Conservation (phyloP, 2,797 vertebrate genomes). For the Cirrhinus molitorella region DNA sequence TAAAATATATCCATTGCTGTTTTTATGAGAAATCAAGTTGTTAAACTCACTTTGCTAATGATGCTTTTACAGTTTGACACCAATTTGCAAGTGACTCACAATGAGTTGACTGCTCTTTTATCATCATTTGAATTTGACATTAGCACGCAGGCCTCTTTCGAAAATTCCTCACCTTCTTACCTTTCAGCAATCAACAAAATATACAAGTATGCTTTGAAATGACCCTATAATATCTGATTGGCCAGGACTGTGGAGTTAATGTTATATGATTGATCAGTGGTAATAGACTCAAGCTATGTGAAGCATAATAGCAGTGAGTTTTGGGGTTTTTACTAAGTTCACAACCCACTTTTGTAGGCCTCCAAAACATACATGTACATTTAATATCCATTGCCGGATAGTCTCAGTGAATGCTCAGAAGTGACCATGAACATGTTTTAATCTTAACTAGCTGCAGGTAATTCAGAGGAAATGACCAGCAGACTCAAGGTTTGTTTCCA, state of each 20-base stretch:
- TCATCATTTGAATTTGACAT: neutral
- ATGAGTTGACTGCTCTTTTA: neutral
- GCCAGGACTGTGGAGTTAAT: neutral
- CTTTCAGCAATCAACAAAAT: conserved; percentile 6
- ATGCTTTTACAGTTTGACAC: conserved; percentile 14
- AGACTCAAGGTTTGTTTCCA: conserved; percentile 55
- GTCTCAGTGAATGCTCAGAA: neutral
- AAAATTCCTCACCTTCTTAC: conserved; percentile 20
- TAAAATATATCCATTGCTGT: neutral
- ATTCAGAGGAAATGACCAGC: conserved; percentile 52
- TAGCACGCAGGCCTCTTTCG: conserved; percentile 24
- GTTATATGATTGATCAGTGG: neutral
- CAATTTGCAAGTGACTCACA: conserved; percentile 24
- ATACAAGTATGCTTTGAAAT: conserved; percentile 6
- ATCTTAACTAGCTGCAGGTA: conserved; percentile 19
- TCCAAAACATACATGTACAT: neutral
- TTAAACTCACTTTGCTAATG: conserved; percentile 21
- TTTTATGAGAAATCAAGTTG: conserved; percentile 1
- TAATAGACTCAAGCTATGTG: neutral
- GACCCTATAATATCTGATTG: conserved; percentile 16
- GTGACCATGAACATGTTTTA: conserved; percentile 16
- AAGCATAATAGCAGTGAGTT: conserved; percentile 11
- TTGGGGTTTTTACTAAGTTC: neutral
- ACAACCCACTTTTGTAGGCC: neutral
- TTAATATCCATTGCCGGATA: conserved; percentile 3